Base-by-base conservation (phyloP, 2,113 vertebrate species). In the Steatornis caripensis region DNA sequence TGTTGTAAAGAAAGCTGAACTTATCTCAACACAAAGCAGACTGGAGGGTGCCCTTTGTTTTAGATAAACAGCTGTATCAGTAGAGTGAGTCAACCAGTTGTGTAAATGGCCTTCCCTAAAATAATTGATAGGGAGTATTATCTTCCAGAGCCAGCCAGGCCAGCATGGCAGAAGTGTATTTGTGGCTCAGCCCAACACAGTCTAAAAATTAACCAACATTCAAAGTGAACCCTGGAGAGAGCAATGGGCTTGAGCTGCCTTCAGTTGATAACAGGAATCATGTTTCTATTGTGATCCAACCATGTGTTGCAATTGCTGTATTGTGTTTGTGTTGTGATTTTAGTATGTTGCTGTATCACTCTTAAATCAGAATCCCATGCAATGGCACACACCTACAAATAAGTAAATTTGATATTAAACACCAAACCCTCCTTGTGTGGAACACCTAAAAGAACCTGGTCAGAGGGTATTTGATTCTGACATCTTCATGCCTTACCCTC, bases 281-380 rank as follows among this genome's bases (percentile, higher is more conserved):
- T 4, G 41, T 72, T 69, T 74, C 9, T 7, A 11, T 32, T 70
- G 34, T 3, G 7, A 37, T 53, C 55, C 69, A 62, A 3, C 5
- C 10, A 16, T 15, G 32, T 3, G 7, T 54, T 22, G 9, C 66
- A 24, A 24, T 18, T 39, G 45, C 49, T 70, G 4, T 17, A 7
- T 8, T 53, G 36, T 32, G 34, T 49, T 81, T 62, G 37, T 1
- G 1, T 32, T 78, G 49, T 74, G 64, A 75, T 87, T 66, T 81
- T 43, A 49, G 37, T 26, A 41, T 10, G 2, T 37, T 72, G 48
- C 27, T 48, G 8, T 76, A n/a, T 32, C 0, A 0, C 20, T 39
- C 37, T 45, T 77, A 37, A 36, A 78, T 46, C 65, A 93, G 43
- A 89, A 84, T 39, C 22, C 37, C 23, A 10, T 15, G 29, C 51